Evolutionary conservation across 2,888 invertebrate species (phyloP).

Genomic region (Euphydryas editha): DNA sequence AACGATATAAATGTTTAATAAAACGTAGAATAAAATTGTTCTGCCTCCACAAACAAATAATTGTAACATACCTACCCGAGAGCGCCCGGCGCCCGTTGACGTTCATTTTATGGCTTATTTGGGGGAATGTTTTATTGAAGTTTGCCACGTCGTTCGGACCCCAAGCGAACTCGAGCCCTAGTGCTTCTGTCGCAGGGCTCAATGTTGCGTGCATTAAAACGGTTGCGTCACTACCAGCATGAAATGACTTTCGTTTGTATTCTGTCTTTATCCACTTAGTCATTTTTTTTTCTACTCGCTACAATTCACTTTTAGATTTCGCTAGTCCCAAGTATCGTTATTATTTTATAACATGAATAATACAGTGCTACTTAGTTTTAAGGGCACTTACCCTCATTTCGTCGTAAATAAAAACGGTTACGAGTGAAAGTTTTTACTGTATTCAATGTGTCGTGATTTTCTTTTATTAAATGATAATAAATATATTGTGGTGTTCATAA

Average conservation of each 20-base stretch:
- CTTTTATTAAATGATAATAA: not conserved
- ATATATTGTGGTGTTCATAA: not conserved
- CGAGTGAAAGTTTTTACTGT: conserved; percentile 19
- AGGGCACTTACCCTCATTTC: conserved; percentile 31
- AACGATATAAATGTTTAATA: conserved; percentile 84
- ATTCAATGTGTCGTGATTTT: not conserved
- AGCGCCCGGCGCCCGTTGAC: conserved; percentile 67
- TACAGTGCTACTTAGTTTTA: conserved; percentile 48
- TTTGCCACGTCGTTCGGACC: conserved; percentile 72
- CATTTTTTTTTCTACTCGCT: conserved; percentile 81
- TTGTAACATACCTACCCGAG: conserved; percentile 68
- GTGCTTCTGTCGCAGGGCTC: conserved; percentile 52
- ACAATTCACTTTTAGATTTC: conserved; percentile 82
- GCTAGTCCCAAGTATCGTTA: conserved; percentile 65
- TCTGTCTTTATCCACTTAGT: conserved; percentile 83
- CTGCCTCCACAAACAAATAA: conserved; percentile 83
- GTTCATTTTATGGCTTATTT: conserved; percentile 82
- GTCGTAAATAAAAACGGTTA: conserved; percentile 20
- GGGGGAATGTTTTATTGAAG: conserved; percentile 83
- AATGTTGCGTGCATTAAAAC: conserved; percentile 50
- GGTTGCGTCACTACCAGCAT: conserved; percentile 75
- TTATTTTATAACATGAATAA: conserved; percentile 70
- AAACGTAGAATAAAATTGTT: conserved; percentile 84
- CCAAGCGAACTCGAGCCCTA: conserved; percentile 65
- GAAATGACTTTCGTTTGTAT: conserved; percentile 83